These are phyloP conservation scores for Ichneumoninae sp. DNA, from an alignment of 2,888 invertebrate species.

Conservation along the genomic window DNA sequence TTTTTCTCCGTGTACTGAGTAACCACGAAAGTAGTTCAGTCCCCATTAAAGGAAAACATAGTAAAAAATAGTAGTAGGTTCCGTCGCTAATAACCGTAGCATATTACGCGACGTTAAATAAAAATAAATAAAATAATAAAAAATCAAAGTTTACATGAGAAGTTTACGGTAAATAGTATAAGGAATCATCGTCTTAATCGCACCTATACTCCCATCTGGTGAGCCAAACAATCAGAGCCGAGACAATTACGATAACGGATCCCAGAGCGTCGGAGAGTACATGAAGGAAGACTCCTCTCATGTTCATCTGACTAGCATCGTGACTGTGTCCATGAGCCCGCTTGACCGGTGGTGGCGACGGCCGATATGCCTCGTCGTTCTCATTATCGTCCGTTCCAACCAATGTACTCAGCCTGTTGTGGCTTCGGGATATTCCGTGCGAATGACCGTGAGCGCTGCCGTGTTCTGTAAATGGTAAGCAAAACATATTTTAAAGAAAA, in stretches of 20 bases:
- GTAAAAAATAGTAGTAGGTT: too few species aligned
- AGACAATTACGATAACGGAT: slow-evolving; percentile 95
- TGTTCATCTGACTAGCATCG: slow-evolving; percentile 96
- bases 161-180: neutral
- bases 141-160: neutral
- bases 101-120: too few species aligned
- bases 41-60: too few species aligned
- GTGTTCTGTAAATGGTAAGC: slow-evolving; percentile 86
- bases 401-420: slow-evolving; percentile 87
- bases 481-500: neutral
- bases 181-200: neutral
- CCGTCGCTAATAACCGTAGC: too few species aligned
- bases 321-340: slow-evolving; percentile 86
- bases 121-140: too few species aligned
- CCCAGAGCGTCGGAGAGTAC: slow-evolving; percentile 98
- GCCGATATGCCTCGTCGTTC: slow-evolving; percentile 87
- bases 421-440: slow-evolving; percentile 87
- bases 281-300: slow-evolving; percentile 99
- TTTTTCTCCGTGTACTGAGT: too few species aligned
- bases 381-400: slow-evolving; percentile 90
- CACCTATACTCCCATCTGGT: slow-evolving; percentile 91
- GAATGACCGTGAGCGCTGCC: slow-evolving; percentile 88
- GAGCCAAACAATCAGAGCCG: slow-evolving; percentile 92
- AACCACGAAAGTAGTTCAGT: too few species aligned
- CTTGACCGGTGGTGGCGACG: slow-evolving; percentile 76